A percentile compares a stretch with the other conserved stretches of the same genome.
These are phyloP conservation scores for Tragelaphus oryx DNA, from an alignment of 2,797 vertebrate species.

Conservation along the genomic window DNA sequence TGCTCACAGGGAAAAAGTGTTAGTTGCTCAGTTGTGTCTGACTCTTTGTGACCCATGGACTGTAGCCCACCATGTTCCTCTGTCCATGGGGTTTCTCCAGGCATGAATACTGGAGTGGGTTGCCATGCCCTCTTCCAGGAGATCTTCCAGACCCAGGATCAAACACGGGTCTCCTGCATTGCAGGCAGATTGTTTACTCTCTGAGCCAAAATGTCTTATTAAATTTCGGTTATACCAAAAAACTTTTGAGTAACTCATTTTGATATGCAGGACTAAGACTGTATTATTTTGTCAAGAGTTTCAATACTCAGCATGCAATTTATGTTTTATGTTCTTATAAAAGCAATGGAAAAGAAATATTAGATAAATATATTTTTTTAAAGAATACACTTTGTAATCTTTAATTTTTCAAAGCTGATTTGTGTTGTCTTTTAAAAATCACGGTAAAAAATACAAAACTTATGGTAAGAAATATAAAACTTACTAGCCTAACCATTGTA, in stretches of 20 bases:
- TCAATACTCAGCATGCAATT: conserved; percentile 29
- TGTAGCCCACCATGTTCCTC: background rate
- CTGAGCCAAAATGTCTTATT: background rate
- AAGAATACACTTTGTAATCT: background rate
- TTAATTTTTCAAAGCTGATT: conserved; percentile 14
- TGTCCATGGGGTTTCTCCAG: background rate
- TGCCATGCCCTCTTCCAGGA: background rate
- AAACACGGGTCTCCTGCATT: background rate
- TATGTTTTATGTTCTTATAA: conserved; percentile 19
- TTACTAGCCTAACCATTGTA: background rate
- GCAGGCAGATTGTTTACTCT: background rate
- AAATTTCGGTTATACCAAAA: conserved; percentile 22
- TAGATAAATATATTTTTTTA: background rate
- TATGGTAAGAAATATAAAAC: background rate
- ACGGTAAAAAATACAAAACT: background rate
- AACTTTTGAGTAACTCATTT: conserved; percentile 22
- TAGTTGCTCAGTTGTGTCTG: background rate
- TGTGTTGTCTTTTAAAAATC: background rate
- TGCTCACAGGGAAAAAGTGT: background rate
- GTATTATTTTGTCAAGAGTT: conserved; percentile 3
- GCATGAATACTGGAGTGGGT: background rate
- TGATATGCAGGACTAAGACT: background rate
- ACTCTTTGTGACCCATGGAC: background rate
- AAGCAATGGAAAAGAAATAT: background rate
- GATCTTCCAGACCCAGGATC: background rate